Evolutionary conservation across 2,888 invertebrate species (phyloP), one percentile per base, ranked within the genome.

Genomic region (Byasa hedistus): DNA sequence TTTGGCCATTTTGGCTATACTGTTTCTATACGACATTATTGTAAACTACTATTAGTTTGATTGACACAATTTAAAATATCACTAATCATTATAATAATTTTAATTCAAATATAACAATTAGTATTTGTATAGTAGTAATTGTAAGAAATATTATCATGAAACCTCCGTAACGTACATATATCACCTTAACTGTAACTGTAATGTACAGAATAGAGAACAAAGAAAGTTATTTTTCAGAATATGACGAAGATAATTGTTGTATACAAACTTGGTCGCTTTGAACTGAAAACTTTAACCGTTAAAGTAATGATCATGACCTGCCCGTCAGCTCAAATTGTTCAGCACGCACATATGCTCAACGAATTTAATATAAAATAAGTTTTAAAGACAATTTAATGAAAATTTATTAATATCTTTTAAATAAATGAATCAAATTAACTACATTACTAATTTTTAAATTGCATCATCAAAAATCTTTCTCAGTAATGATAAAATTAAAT

Each of bases 311-410:
- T 78, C 79, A 76, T 81, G 85, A 85, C 82, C 81, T 82, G 83
- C 80, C 79, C 76, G 79, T 80, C 84, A 77, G 84, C 83, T 83
- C 84, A 84, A 83, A 86, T 87, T 87, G 86, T 87, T 84, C 81
- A 79, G 76, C 77, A 77, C 80, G 72, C 77, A 82, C 84, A 83
- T 85, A 81, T 27, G 27, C 24, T n/a, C 60, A 19, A 51, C 21
- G 21, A 39, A 21, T 23, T 57, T 36, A 36, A 52, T n/a, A 10
- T 57, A 36, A 58, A 64, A n/a, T 73, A 76, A 75, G 80, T 74
- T 79, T 79, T 77, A 75, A 22, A 24, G 15, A 27, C 0, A 5
- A 24, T 23, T 15, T 21, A n/a, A 39, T n/a, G 36, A 19, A 17
- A 54, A 22, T 22, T 58, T 39, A 21, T 64, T 55, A 39, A 23